These are phyloP conservation scores for Drosophila anomalata DNA, from an alignment of 2,888 invertebrate genomes.

Conservation along the genomic window DNA sequence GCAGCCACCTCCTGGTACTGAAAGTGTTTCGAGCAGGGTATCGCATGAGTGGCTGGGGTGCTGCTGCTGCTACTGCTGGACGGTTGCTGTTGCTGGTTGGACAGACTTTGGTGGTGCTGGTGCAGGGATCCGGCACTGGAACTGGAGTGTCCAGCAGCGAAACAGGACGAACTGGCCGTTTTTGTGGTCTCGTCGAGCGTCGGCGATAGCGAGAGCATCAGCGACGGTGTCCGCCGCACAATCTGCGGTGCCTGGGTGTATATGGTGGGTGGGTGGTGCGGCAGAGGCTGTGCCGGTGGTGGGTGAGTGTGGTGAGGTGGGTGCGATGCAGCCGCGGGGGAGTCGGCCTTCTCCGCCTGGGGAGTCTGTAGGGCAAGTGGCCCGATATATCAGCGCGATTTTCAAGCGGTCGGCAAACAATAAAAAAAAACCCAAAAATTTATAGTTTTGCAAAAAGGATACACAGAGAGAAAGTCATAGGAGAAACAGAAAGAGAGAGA, in stretches of 20 bases:
- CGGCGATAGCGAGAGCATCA: conserved; percentile 55
- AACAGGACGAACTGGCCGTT: conserved; percentile 48
- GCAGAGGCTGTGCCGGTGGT: conserved; percentile 33
- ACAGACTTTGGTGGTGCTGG: conserved; percentile 23
- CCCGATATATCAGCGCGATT: not conserved
- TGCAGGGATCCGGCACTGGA: conserved; percentile 45
- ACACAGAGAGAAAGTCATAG: conserved; percentile 25
- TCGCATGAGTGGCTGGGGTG: conserved; percentile 39
- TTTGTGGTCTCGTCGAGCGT: conserved; percentile 35
- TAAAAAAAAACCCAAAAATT: conserved; percentile 25
- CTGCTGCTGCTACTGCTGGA: conserved; percentile 42
- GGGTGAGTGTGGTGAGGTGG: conserved; percentile 52
- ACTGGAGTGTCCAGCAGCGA: conserved; percentile 50
- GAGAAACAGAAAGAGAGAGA: conserved; percentile 20
- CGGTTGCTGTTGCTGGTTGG: conserved; percentile 22
- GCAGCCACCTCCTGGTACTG: conserved; percentile 53
- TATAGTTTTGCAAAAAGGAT: conserved; percentile 17
- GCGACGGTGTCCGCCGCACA: conserved; percentile 58
- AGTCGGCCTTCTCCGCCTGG: conserved; percentile 44
- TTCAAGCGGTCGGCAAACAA: conserved; percentile 25
- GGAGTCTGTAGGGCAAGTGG: conserved; percentile 3
- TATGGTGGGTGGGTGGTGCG: conserved; percentile 57
- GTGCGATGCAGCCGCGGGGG: conserved; percentile 3
- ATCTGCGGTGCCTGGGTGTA: conserved; percentile 65
- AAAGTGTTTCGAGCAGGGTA: conserved; percentile 53